Conservation (phyloP, 2,113 vertebrate genomes). For the Triplophysa rosa region DNA sequence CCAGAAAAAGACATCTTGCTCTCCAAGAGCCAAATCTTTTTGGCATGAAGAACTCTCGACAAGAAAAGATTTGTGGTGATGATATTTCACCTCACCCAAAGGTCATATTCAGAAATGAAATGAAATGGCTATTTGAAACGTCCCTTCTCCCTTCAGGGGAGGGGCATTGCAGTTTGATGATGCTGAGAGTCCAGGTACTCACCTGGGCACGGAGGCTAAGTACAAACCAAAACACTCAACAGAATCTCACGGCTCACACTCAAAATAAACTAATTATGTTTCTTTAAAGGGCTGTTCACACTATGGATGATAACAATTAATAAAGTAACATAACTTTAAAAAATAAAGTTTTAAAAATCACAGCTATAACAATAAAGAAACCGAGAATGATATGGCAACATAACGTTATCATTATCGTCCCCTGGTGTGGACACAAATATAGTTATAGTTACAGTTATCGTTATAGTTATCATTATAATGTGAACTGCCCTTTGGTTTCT, state of each 20-base stretch:
- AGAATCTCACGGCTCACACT: constrained; percentile 8
- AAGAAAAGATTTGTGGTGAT: background rate
- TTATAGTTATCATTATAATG: no score
- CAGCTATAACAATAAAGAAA: no score
- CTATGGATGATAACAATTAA: no score
- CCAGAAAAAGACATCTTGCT: background rate
- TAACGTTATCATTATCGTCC: no score
- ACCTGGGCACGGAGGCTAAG: background rate
- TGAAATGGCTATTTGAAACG: background rate
- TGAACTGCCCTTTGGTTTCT: background rate
- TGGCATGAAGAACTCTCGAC: background rate
- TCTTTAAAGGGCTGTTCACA: background rate
- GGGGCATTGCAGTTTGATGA: constrained; percentile 16
- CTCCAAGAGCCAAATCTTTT: background rate
- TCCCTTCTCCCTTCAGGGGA: constrained; percentile 24
- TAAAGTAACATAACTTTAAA: no score
- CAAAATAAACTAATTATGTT: background rate
- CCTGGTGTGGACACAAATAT: no score
- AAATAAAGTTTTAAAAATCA: no score
- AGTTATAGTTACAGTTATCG: no score
- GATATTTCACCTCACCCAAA: background rate
- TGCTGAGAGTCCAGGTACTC: constrained; percentile 1
- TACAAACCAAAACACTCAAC: constrained; percentile 7
- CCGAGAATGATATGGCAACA: no score
- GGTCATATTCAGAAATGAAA: background rate